Evolutionary conservation across 2,888 invertebrate genomes (phyloP), one percentile per base, ranked within the genome.

Genomic region (Choreutis nemorana): DNA sequence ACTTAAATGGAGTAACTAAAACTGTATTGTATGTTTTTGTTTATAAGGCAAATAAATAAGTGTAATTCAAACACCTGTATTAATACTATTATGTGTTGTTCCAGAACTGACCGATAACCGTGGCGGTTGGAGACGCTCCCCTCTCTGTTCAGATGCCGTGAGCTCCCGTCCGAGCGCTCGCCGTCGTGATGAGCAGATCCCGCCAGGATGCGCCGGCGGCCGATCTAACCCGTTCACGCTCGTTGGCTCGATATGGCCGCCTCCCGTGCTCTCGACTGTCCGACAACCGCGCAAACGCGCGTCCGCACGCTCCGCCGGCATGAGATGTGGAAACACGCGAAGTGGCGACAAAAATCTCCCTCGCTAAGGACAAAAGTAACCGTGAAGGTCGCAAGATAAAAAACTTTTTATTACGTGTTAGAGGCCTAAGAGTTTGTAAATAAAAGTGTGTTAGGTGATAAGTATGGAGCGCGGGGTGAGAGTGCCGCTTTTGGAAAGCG

Each of bases 241-340:
- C 72, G 66, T 64, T 72, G 66, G 65, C 72, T 58, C 71, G 66
- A 67, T 58, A 77, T 77, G 77, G 75, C 77, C 77, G 70, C 65
- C 55, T 53, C 45, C 50, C 55, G 52, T 51, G 57, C 55, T 44
- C 42, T 42, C 55, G 54, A 50, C 50, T n/a, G n/a, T n/a, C n/a
- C n/a, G n/a, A n/a, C n/a, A 54, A 44, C 40, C 59, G 62, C 40
- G 70, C 65, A 63, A 64, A 52, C 51, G 54, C 60, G 58, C 65
- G 59, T 54, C 50, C 55, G 42, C 55, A 50, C 48, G 51, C 61
- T 41, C 56, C 58, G 35, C 48, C 60, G 44, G 50, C 63, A 82
- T 68, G 86, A 86, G 78, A 85, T 87, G 82, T 87, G 87, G 87
- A 88, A 88, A 73, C 88, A 89, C 82, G 86, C 85, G 81, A 88